Conservation (phyloP, 2,888 invertebrate species). For the Bruchidius siliquastri region DNA sequence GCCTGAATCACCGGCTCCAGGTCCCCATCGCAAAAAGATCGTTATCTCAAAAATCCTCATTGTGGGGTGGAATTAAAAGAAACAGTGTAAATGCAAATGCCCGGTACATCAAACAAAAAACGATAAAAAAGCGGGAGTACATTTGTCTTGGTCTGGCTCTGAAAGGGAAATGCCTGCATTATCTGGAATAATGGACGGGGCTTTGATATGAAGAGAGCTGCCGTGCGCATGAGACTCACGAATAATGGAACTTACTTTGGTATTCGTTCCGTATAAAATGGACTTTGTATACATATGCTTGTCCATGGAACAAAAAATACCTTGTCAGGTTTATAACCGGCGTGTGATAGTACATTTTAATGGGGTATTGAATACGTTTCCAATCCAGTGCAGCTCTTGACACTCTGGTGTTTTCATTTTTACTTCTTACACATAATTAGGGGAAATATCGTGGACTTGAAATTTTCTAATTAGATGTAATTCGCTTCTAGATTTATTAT, state of each 20-base stretch:
- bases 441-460: no score
- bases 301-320: neutral
- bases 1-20: neutral
- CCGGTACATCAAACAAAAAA: slow-evolving; percentile 2
- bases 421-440: no score
- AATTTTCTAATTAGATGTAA: no score
- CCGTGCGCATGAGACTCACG: neutral
- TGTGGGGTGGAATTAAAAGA: slow-evolving; percentile 1
- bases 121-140: neutral
- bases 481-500: no score
- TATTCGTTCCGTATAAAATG: neutral
- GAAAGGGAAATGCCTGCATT: neutral
- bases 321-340: no score
- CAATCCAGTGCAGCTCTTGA: no score
- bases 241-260: neutral
- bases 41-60: slow-evolving; percentile 1
- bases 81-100: slow-evolving; percentile 1
- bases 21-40: slow-evolving; percentile 1
- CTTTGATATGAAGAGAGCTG: neutral
- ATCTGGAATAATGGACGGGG: neutral
- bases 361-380: no score
- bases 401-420: no score
- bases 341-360: no score
- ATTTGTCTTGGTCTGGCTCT: neutral
- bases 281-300: neutral